These are phyloP conservation scores for Cheilosia grossa DNA, from an alignment of 2,888 invertebrate genomes.

Conservation along the genomic window DNA sequence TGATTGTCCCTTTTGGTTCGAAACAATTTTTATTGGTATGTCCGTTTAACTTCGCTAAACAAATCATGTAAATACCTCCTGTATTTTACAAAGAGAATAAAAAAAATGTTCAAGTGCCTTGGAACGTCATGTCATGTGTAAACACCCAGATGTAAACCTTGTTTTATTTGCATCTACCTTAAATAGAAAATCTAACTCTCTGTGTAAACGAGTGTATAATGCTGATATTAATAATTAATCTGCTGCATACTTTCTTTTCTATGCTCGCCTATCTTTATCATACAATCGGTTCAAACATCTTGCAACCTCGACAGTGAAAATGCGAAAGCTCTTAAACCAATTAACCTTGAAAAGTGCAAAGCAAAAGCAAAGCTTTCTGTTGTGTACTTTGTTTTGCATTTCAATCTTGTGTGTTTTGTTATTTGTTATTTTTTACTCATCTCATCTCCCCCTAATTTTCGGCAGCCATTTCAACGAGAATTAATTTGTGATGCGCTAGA, in stretches of 20 bases:
- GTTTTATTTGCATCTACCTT: neutral
- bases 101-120: too few species aligned
- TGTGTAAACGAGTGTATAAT: neutral
- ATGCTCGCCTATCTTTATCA: neutral
- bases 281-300: slow-evolving; percentile 54
- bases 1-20: too few species aligned
- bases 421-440: neutral
- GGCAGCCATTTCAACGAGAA: slow-evolving; percentile 6
- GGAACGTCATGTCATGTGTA: too few species aligned
- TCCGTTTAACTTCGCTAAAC: too few species aligned
- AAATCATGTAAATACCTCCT: too few species aligned
- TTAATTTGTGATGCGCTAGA: neutral
- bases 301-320: slow-evolving; percentile 7
- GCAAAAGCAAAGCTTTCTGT: slow-evolving; percentile 28
- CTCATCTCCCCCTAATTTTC: slow-evolving; percentile 15
- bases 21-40: too few species aligned
- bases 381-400: slow-evolving; percentile 6
- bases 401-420: slow-evolving; percentile 6
- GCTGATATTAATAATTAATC: neutral
- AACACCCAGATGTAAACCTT: too few species aligned
- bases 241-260: neutral
- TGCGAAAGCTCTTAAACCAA: slow-evolving; percentile 39
- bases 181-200: neutral
- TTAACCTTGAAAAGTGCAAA: slow-evolving; percentile 56
- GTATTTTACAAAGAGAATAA: too few species aligned